Evolutionary conservation across 2,113 vertebrate species (phyloP).

Genomic region (Murina feae): DNA sequence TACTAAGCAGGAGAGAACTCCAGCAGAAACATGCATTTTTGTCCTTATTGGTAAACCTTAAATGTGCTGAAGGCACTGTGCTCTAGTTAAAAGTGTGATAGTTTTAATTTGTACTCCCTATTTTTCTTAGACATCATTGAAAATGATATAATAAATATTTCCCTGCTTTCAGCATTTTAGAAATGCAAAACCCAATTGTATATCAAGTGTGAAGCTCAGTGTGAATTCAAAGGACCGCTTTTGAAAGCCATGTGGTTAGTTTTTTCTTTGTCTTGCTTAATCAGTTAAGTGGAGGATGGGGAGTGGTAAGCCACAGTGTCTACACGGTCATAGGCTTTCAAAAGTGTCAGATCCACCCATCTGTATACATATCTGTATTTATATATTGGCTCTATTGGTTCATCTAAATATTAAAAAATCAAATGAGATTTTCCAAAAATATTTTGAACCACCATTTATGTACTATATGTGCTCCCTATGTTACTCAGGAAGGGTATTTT

Average conservation of each 20-base stretch:
- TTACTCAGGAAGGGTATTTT: not conserved
- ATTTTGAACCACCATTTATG: not conserved
- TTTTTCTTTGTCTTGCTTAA: slow-evolving; percentile 33
- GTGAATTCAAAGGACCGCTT: slow-evolving; percentile 23
- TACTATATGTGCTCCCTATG: not conserved
- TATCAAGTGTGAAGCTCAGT: slow-evolving; percentile 66
- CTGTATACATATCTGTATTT: not conserved
- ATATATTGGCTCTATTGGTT: slow-evolving; percentile 29
- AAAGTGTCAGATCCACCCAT: not conserved
- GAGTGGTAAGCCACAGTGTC: not conserved
- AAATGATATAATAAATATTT: slow-evolving; percentile 56
- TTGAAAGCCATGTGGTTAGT: slow-evolving; percentile 26
- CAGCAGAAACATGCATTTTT: slow-evolving; percentile 56
- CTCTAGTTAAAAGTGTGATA: slow-evolving; percentile 54
- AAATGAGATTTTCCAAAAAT: not conserved
- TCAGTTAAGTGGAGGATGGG: not conserved
- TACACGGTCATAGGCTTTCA: not conserved
- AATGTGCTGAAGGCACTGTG: slow-evolving; percentile 54
- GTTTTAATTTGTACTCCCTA: slow-evolving; percentile 48
- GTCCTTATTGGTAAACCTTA: slow-evolving; percentile 62
- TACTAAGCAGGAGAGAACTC: slow-evolving; percentile 54
- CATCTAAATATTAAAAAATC: not conserved
- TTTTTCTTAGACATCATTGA: slow-evolving; percentile 53
- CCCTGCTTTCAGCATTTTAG: slow-evolving; percentile 71
- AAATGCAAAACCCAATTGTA: slow-evolving; percentile 44